Evolutionary conservation across 2,797 vertebrate species (phyloP), one percentile per base, ranked within the genome.

Genomic region (Peromyscus attwateri): DNA sequence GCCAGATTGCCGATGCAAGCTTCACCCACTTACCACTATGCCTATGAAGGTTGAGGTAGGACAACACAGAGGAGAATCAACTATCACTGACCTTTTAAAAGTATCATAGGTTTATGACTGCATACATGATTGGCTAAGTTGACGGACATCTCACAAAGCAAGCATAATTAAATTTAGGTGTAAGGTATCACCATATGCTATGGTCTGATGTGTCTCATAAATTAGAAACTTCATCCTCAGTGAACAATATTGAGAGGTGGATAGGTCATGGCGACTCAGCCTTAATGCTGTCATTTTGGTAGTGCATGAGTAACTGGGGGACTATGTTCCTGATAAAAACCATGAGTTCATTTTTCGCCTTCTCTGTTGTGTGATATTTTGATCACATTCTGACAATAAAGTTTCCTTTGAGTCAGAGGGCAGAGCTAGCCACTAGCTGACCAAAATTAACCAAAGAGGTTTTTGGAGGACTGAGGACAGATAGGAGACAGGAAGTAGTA

Each of bases 141-240:
- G n/a, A 80, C 25, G 91, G 19, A 76, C 79, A 64, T 37, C 0
- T 88, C 52, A 77, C 25, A 95, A 92, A 95, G 16, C 46, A 87
- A 82, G 52, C 57, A 46, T 7, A 80, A 11, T 79, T 85, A 91
- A 82, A 37, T 94, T 27, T 95, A 88, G 31, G 34, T 92, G 73
- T 43, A 89, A 66, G 21, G 4, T 37, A 49, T 77, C n/a, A 64
- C 57, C 5, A n/a, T 75, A 75, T 94, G 66, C 23, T 87, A 43
- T 29, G n/a, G 31, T 70, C 75, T 60, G 31, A 60, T 7, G 17
- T 34, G 46, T 76, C n/a, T 52, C 37, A 49, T 66, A n/a, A 71
- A 49, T 14, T 82, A 19, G 43, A 75, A 89, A 66, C 5, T 40
- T 11, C 49, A 75, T 25, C 12, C 8, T 3, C n/a, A 62, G 14